A percentile compares a stretch with the other conserved stretches of the same genome.
Conservation (phyloP, 1,140 invertebrate species). For the Drosophila aff. region DNA sequence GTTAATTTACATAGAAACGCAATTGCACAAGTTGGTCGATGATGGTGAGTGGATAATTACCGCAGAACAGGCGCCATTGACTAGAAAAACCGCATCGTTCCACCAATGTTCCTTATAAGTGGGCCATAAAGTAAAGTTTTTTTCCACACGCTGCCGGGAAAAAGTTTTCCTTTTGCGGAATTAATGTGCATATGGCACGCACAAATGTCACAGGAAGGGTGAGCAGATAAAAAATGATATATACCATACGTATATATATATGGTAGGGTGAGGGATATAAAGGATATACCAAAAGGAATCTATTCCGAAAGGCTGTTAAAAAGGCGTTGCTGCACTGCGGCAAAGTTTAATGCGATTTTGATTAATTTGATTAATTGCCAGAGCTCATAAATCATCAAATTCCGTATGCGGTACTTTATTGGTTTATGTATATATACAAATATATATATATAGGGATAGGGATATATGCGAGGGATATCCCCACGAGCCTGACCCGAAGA, state of each 20-base stretch:
- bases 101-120: slow-evolving; percentile 49
- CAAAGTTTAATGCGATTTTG: slow-evolving; percentile 78
- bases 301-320: slow-evolving; percentile 41
- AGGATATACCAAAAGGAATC: background rate
- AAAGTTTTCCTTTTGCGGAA: slow-evolving; percentile 65
- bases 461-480: slow-evolving; percentile 16
- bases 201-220: slow-evolving; percentile 50
- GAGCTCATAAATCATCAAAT: slow-evolving; percentile 76
- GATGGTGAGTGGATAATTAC: slow-evolving; percentile 74
- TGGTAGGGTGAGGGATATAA: background rate
- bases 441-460: background rate
- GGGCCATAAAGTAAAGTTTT: slow-evolving; percentile 73
- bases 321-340: slow-evolving; percentile 74
- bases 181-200: slow-evolving; percentile 79
- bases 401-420: slow-evolving; percentile 70
- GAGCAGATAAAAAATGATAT: slow-evolving; percentile 11
- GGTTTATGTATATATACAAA: slow-evolving; percentile 3
- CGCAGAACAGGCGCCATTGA: slow-evolving; percentile 37
- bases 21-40: slow-evolving; percentile 55
- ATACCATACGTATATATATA: background rate
- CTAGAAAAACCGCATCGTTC: slow-evolving; percentile 63
- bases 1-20: slow-evolving; percentile 55
- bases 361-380: slow-evolving; percentile 81
- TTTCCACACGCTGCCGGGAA: slow-evolving; percentile 44
- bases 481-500: slow-evolving; percentile 37